Base-by-base conservation (phyloP, 1,140 invertebrate species). In the Idris sp. region DNA sequence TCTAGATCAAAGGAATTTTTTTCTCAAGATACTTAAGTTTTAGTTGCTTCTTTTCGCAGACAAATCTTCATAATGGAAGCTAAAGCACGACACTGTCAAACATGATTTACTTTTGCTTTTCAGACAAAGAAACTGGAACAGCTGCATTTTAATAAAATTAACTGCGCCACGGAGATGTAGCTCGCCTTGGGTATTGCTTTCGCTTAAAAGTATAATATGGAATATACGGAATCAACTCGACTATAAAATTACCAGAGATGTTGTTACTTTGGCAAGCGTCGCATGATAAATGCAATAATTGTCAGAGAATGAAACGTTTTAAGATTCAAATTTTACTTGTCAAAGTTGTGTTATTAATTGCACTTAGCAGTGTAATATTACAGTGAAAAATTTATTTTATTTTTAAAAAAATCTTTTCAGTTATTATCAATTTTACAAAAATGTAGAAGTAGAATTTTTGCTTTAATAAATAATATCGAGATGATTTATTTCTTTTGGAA, bases 121-220 rank as follows among this genome's bases (percentile, higher is more conserved):
- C 13, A n/a, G 26, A 58, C 51, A 51, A 58, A 49, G 44, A 69
- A 69, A 59, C 44, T 53, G 40, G 44, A 59, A 59, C 36, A 22
- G 26, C 51, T 43, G 46, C 38, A 43, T 59, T 58, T 33, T 58
- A 67, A 58, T 58, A 49, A 31, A 26, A 67, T 67, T 58, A 56
- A 56, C 62, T 56, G 25, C 22, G 6, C 48, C 22, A 4, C 19
- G 26, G 3, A 51, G 10, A 41, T 26, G 35, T 26, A 43, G 9
- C 26, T 19, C 15, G 30, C 5, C 62, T 65, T 38, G 15, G 11
- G 15, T 53, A 56, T 56, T 44, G 35, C 22, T 4, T 19, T 40
- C 15, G 41, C n/a, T 54, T 15, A 46, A 53, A 53, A 10, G 15
- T 53, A 44, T 31, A 65, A 65, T 46, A 19, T 4, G 15, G 4